Evolutionary conservation across 2,113 vertebrate genomes (phyloP).

Genomic region (Dascyllus trimaculatus): DNA sequence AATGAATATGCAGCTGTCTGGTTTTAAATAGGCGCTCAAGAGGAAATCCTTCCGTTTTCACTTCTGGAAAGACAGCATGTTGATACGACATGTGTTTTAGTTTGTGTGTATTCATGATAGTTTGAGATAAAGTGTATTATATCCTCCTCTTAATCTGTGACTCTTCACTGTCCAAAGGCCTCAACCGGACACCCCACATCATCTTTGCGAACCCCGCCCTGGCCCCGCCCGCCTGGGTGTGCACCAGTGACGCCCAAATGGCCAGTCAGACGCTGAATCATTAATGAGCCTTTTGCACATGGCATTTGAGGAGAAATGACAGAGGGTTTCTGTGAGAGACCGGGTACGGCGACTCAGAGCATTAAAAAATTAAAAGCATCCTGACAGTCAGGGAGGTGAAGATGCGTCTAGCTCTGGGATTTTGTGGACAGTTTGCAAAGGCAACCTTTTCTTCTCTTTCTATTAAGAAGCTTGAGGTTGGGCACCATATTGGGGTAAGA

Average conservation of each 20-base stretch:
- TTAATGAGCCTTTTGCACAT: constrained; percentile 79
- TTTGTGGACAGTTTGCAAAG: constrained; percentile 70
- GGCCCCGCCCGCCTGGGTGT: constrained; percentile 48
- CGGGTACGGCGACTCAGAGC: constrained; percentile 24
- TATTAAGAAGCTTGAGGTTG: constrained; percentile 30
- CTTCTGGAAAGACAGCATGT: neutral
- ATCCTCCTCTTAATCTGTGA: neutral
- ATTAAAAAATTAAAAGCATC: constrained; percentile 61
- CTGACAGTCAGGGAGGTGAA: constrained; percentile 56
- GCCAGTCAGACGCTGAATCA: constrained; percentile 79
- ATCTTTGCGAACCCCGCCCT: constrained; percentile 7
- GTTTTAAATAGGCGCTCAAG: neutral
- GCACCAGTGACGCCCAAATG: constrained; percentile 49
- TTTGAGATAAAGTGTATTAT: neutral
- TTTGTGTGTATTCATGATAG: too few species aligned
- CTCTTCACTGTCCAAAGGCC: neutral
- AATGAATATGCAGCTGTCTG: constrained; percentile 8
- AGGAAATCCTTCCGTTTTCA: neutral
- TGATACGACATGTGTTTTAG: neutral
- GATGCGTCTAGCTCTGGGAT: constrained; percentile 75
- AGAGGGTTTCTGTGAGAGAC: constrained; percentile 51
- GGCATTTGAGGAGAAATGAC: constrained; percentile 68
- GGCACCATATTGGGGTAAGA: constrained; percentile 52
- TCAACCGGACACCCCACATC: constrained; percentile 1
- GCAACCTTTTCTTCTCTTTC: constrained; percentile 53